Base-by-base conservation (phyloP, 1,140 invertebrate species). In the Cydia fagiglandana region DNA sequence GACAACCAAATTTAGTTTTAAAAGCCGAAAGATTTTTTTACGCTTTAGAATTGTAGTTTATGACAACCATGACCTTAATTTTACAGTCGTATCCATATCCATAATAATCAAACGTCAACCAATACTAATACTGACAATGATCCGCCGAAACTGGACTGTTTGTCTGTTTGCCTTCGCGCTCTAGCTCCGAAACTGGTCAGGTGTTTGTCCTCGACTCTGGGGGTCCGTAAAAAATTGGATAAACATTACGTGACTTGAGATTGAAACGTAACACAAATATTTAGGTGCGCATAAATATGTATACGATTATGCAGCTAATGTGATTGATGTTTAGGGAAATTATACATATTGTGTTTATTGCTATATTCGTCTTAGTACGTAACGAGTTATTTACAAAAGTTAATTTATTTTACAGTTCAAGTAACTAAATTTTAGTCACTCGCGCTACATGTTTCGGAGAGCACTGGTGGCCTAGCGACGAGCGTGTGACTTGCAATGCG, bases 61-160 rank as follows among this genome's bases (percentile, higher is more conserved):
- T 34, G 34, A 34, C 13, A 53, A 17, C 17, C 15, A 68, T 34
- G 15, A 78, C 15, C 64, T 34, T 73, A 45, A 56, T 53, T 81
- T 12, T 73, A 77, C 61, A 12, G 78, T 10, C 73, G 28, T 76
- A 78, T 88, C 85, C 84, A 85, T 73, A 78, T 24, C 85, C 84
- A 85, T 73, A 78, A 20, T 24, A 79, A 20, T 70, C 79, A 78
- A 77, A 74, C 77, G 15, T n/a, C 45, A 12, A 41, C 38, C 7
- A 47, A 76, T 56, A 80, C 61, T 76, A 83, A 82, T 53, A 79
- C 78, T 84, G 81, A 83, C 81, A 83, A 81, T 82, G 82, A 83
- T 80, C 78, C 80, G 86, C 84, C 84, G 86, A 86, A 82, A 86
- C 73, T 78, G 79, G 75, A 81, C 73, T 74, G 56, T 76, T 53